Evolutionary conservation across 2,888 invertebrate species (phyloP), one percentile per base, ranked within the genome.

Genomic region (Plusia festucae): DNA sequence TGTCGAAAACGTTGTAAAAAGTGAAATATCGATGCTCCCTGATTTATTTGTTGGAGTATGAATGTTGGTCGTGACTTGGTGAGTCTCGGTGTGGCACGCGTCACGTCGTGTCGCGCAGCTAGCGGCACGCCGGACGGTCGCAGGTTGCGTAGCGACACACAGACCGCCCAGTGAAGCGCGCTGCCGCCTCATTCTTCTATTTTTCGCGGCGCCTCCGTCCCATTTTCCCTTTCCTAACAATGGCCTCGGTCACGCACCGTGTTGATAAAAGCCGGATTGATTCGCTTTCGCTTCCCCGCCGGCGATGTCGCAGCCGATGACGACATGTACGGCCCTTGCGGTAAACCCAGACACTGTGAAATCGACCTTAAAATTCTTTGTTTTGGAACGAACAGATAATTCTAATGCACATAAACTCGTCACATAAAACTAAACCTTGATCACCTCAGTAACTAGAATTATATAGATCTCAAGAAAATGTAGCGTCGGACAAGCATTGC

Each of bases 231-330:
- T 93, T 91, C 89, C 88, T 87, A 92, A 94, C 93, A 93, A 93
- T 92, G 90, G 93, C 92, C 90, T 91, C 91, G 90, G 92, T 93
- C 93, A 94, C 94, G 94, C 93, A 90, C 87, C 86, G 84, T 84
- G 82, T 89, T 88, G 87, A 90, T 91, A 90, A 88, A 90, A 89
- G 86, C 82, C 92, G 88, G 80, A 93, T 93, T 91, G 92, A 92
- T 93, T 91, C 94, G 95, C 95, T 95, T 95, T 95, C 94, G 93
- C 91, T 92, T 92, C 92, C 90, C 86, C 88, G 81, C 77, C 81
- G 85, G 78, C 78, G 79, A 70, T 81, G 81, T 81, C 84, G 83
- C 76, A 84, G 82, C 68, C 73, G 81, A 79, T 94, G 93, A 91
- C 93, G 91, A 92, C 92, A 93, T 86, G 85, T 76, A 74, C 83